These are phyloP conservation scores for Ligdia adustata DNA, from an alignment of 2,888 invertebrate species.

Conservation along the genomic window DNA sequence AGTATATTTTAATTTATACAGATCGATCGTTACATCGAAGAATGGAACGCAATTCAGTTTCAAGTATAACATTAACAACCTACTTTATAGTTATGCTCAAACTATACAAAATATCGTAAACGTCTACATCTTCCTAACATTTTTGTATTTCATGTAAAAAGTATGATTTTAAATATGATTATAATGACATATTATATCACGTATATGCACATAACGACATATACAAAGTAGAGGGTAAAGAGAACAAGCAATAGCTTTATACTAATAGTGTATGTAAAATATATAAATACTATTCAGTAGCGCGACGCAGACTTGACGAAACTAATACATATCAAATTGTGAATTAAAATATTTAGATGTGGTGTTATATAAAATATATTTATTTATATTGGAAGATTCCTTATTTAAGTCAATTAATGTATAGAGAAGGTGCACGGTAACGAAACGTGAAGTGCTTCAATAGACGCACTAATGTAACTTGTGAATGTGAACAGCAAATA, in stretches of 20 bases:
- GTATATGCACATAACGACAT: conserved; percentile 31
- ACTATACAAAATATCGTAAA: conserved; percentile 43
- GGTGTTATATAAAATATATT: conserved; percentile 48
- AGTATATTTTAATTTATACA: conserved; percentile 20
- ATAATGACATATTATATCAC: neutral
- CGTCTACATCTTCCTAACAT: conserved; percentile 52
- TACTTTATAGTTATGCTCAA: conserved; percentile 57
- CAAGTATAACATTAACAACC: conserved; percentile 37
- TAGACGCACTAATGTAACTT: conserved; percentile 41
- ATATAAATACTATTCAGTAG: conserved; percentile 53
- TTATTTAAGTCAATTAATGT: conserved; percentile 82
- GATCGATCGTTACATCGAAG: conserved; percentile 54
- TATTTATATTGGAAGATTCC: conserved; percentile 66
- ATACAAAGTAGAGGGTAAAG: conserved; percentile 19
- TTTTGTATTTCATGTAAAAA: conserved; percentile 48
- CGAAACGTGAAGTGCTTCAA: conserved; percentile 48
- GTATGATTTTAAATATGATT: conserved; percentile 17
- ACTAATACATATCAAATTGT: conserved; percentile 78
- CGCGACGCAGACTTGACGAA: conserved; percentile 44
- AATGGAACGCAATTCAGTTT: conserved; percentile 34
- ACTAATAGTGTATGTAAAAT: conserved; percentile 55
- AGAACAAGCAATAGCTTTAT: conserved; percentile 55
- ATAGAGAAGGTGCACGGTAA: conserved; percentile 54
- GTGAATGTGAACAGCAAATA: neutral
- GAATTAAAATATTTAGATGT: conserved; percentile 62